phyloP scores from a whole-genome alignment of 2,113 vertebrate species.

The Myiozetetes cayanensis region DNA sequence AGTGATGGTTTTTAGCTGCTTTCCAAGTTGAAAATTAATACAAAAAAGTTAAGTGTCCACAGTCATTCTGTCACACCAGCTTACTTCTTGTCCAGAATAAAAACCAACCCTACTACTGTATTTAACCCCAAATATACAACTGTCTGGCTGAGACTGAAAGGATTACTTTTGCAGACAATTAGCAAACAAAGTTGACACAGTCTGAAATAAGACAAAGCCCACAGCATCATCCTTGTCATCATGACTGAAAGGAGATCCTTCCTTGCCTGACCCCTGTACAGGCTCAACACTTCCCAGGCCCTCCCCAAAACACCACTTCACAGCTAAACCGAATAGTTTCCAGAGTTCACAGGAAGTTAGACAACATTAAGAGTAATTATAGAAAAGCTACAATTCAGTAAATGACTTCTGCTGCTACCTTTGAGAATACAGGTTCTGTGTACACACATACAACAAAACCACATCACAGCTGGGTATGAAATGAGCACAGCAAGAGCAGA shows the following conservation, averaged over 20 bases:
- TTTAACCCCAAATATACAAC: background rate
- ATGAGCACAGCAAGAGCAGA: background rate
- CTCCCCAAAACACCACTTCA: background rate
- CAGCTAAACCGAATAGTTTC: background rate
- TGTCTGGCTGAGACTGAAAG: background rate
- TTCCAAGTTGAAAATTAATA: background rate
- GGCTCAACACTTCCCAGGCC: background rate
- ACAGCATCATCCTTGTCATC: background rate
- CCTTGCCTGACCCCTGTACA: background rate
- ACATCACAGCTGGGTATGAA: fast-evolving
- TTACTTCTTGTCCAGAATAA: background rate
- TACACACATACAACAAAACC: fast-evolving
- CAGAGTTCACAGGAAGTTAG: background rate
- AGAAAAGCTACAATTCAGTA: background rate
- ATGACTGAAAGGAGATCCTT: background rate
- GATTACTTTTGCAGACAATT: background rate
- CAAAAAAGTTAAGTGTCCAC: background rate
- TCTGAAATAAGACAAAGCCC: background rate
- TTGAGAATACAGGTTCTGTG: background rate
- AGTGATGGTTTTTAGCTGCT: background rate
- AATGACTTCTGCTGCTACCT: background rate
- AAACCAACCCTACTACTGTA: background rate
- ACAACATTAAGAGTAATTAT: background rate
- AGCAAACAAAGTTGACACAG: background rate
- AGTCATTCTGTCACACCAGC: background rate